phyloP scores from a whole-genome alignment of 30 jellyfish, hydroid and myxozoan genomes.

The Mastigias papua region DNA sequence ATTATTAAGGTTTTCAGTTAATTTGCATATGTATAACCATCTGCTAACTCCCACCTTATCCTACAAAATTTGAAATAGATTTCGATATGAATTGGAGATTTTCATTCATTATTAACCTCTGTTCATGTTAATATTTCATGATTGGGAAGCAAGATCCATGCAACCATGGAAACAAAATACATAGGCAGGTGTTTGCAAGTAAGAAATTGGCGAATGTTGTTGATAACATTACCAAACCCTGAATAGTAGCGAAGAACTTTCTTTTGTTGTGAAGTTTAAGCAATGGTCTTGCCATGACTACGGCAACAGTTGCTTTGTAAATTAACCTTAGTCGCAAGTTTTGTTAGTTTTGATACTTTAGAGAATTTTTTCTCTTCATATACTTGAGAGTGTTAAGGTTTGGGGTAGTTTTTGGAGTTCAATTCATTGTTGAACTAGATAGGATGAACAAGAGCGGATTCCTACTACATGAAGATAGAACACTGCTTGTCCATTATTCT shows the following conservation, averaged over 20 bases:
- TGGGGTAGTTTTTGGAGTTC: no score
- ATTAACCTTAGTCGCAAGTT: no score
- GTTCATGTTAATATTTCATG: slow-evolving; percentile 39
- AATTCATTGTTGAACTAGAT: no score
- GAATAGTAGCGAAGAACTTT: background rate
- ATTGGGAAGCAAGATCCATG: slow-evolving; percentile 7
- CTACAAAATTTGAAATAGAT: slow-evolving; percentile 1
- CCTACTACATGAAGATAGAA: no score
- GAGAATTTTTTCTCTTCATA: no score
- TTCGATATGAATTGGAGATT: slow-evolving; percentile 15
- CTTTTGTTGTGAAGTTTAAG: background rate
- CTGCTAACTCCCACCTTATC: background rate
- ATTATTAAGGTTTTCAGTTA: background rate
- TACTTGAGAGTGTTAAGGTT: no score
- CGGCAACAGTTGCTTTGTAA: no score
- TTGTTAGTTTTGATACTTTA: no score
- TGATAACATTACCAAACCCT: background rate
- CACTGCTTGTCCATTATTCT: no score
- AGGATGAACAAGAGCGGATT: no score
- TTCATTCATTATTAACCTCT: slow-evolving; percentile 31
- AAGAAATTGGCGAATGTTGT: background rate
- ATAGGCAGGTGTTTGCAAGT: slow-evolving; percentile 12
- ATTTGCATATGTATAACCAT: slow-evolving; percentile 28
- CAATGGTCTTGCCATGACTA: no score
- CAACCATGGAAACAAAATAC: slow-evolving; percentile 24